Evolutionary conservation across 35 echinoderm and acorn worm genomes (phyloP).

Genomic region (Lytechinus pictus): DNA sequence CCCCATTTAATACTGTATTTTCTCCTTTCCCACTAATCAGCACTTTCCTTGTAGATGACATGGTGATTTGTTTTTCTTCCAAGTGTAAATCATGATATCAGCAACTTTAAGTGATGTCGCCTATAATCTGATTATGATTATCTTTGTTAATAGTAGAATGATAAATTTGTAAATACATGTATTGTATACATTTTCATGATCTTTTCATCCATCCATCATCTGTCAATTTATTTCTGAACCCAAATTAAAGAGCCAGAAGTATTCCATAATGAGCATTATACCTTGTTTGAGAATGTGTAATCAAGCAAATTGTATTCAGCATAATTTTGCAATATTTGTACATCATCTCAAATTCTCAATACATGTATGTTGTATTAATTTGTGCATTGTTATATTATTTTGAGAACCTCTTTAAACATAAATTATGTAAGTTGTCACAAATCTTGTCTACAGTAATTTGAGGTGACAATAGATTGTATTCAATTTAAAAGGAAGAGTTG

Average conservation of each 20-base stretch:
- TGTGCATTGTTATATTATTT: background rate
- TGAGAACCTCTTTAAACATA: background rate
- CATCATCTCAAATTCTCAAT: background rate
- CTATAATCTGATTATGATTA: too few species aligned
- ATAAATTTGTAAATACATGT: too few species aligned
- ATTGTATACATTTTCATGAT: too few species aligned
- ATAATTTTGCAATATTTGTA: background rate
- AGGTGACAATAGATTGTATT: background rate
- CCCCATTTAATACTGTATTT: too few species aligned
- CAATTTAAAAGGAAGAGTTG: background rate
- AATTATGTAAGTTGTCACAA: background rate
- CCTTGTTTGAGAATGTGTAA: background rate
- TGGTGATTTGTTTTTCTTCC: too few species aligned
- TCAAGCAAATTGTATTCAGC: slow-evolving; percentile 11
- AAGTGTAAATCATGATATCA: too few species aligned
- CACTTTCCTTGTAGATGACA: too few species aligned
- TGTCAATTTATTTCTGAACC: background rate
- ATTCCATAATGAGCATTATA: background rate
- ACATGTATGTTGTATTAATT: background rate
- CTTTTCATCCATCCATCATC: too few species aligned
- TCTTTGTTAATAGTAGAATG: too few species aligned
- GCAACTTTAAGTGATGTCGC: too few species aligned
- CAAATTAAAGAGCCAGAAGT: background rate
- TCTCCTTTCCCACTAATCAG: too few species aligned
- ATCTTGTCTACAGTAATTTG: background rate